Base-by-base conservation (phyloP, 2,888 invertebrate species). In the Apamea sordens region DNA sequence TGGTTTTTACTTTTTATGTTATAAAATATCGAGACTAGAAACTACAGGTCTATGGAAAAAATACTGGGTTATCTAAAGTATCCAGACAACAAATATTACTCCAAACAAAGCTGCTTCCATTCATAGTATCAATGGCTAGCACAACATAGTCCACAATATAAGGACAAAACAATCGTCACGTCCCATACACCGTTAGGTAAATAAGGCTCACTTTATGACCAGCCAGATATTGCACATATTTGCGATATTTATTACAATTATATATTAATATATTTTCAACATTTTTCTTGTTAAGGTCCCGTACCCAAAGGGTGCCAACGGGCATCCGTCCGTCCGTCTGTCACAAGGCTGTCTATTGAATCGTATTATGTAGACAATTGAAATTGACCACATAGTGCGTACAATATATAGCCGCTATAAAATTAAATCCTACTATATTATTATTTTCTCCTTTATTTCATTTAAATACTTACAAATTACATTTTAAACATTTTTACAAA, bases 151-250 rank as follows among this genome's bases (percentile, higher is more conserved):
- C 64, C 68, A 7, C 21, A 74, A 80, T 74, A 53, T 73, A 28
- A 74, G 41, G 67, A 74, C 73, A 47, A 90, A 89, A 92, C 91
- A 92, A 92, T 92, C 84, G 88, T 90, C 93, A 93, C 92, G 91
- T 91, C 61, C 80, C 81, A 73, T 73, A 63, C 85, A 89, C 88
- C 89, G 89, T 91, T 92, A 92, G 92, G 92, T 91, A 91, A 92
- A 93, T 92, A 82, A 67, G 72, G 18, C 21, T 65, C 41, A 85
- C 41, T 93, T 90, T 90, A 90, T 86, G 80, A 76, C 65, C 80
- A 69, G 76, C 77, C 59, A 74, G 79, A 85, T 82, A 86, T 80
- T 73, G 76, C 36, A 76, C 53, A 81, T 69, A 41, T 76, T 83
- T 47, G 72, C 6, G 69, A 78, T 53, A 73, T 73, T 76, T 70